Evolutionary conservation across 1,140 invertebrate genomes (phyloP), one percentile per base, ranked within the genome.

Genomic region (Drosophila burlai): DNA sequence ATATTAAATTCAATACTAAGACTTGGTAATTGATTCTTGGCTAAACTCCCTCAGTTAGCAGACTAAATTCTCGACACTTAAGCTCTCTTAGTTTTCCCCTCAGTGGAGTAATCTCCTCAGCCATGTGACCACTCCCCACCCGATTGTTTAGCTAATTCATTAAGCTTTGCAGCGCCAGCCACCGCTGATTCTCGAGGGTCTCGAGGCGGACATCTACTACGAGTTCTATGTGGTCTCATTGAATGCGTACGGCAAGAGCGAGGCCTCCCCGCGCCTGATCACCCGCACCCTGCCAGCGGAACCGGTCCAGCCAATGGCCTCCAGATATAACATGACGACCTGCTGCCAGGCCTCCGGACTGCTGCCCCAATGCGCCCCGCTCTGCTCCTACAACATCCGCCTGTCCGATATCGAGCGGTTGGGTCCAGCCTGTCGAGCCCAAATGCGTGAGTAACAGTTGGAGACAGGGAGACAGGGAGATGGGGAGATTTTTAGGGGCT

Each of bases 141-240:
- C 24, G 59, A 31, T 69, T 68, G 62, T 45, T 78, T 55, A 63
- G 55, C 69, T 85, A 90, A 91, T 83, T 89, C 74, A 91, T 89
- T 90, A 80, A 82, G 78, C 65, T 85, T 90, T 80, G 66, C 79
- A 95, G 94, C 93, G 95, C 21, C 95, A 95, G 76, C 95, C 96
- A 34, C 97, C 97, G 8, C 96, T 95, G 80, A 95, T 97, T 65
- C 91, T 97, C 65, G 96, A 97, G 93, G 94, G 95, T 75, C 93
- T 97, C 26, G 94, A 95, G 77, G 95, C 95, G 8, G 95, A 96
- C 83, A 95, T 95, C 2, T 95, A 96, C 77, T 97, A 98, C 89
- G 97, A 98, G 92, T 96, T 97, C 64, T 97, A 95, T 83, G 95
- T 97, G 18, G 95, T 96, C 80, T 96, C 97, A n/a, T 94, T 96